Evolutionary conservation across 2,888 invertebrate species (phyloP), one percentile per base, ranked within the genome.

Genomic region (Cistogaster globosa): DNA sequence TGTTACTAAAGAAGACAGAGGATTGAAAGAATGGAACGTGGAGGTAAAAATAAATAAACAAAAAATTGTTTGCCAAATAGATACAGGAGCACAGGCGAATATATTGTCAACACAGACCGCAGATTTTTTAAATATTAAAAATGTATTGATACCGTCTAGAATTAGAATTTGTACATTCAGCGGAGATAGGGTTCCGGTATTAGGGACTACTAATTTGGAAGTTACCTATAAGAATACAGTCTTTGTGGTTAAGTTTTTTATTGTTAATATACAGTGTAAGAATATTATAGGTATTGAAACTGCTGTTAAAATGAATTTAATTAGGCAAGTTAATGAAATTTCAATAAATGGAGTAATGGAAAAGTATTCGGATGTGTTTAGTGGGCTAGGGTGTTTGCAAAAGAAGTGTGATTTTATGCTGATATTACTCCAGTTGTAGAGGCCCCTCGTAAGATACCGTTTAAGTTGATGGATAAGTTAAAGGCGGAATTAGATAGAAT

Each of bases 401-500:
- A 16, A 51, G 16, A 16, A 51, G 16, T 51, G 51, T n/a, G 16
- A n/a, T 51, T 51, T 51, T n/a, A n/a, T 14, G 4, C 12, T 16
- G 51, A 51, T 14, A n/a, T 51, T n/a, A 16, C 16, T 12, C 51
- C 51, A 14, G 51, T 51, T 51, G 51, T 51, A 51, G 51, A 51
- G n/a, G 7, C 60, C 16, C n/a, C 32, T 22, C 26, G 36, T 16
- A 36, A 36, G n/a, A 51, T 51, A 51, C 51, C 51, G 14, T 51
- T 51, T 51, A 51, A n/a, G n/a, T 51, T 51, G 45, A 9, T n/a
- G 42, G 63, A 42, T 5, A 20, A 18, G 16, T 45, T 63, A 12
- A 85, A 88, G 60, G 87, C 86, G 60, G 84, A 87, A 26, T 55
- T 87, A 12, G 80, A 51, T 51, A 51, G 51, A 51, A 51, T 87